Evolutionary conservation across 2,797 vertebrate species (phyloP).

Genomic region (Rhabdophis nuchalis): DNA sequence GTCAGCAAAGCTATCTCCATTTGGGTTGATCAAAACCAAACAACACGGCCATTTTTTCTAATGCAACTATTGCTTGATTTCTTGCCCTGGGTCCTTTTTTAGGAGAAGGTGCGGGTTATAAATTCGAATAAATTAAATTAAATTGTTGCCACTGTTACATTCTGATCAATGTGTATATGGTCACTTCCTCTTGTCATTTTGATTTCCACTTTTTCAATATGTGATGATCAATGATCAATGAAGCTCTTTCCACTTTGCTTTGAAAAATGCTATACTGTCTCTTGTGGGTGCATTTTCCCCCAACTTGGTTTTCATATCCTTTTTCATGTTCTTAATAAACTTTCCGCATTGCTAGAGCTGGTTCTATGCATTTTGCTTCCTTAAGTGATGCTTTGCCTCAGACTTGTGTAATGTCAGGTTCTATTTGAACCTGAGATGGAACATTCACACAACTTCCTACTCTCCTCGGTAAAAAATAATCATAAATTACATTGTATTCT

Average conservation of each 20-base stretch:
- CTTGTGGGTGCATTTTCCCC: neutral
- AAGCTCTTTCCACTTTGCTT: neutral
- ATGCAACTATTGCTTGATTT: neutral
- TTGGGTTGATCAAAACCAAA: neutral
- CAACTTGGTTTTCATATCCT: neutral
- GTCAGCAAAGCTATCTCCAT: neutral
- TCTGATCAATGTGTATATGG: neutral
- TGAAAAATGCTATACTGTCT: neutral
- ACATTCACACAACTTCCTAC: neutral
- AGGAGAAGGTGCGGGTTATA: too few species aligned
- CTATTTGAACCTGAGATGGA: neutral
- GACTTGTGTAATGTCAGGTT: neutral
- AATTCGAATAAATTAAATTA: too few species aligned
- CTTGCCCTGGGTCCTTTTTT: too few species aligned
- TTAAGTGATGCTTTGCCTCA: neutral
- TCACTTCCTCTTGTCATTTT: neutral
- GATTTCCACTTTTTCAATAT: neutral
- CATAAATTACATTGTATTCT: neutral
- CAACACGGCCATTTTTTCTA: neutral
- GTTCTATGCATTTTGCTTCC: neutral
- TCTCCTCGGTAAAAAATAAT: neutral
- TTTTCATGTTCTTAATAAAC: neutral
- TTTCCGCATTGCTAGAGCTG: neutral
- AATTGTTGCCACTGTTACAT: neutral
- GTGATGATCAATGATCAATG: neutral